Base-by-base conservation (phyloP, 2,113 vertebrate species). In the Cynoglossus semilaevis region DNA sequence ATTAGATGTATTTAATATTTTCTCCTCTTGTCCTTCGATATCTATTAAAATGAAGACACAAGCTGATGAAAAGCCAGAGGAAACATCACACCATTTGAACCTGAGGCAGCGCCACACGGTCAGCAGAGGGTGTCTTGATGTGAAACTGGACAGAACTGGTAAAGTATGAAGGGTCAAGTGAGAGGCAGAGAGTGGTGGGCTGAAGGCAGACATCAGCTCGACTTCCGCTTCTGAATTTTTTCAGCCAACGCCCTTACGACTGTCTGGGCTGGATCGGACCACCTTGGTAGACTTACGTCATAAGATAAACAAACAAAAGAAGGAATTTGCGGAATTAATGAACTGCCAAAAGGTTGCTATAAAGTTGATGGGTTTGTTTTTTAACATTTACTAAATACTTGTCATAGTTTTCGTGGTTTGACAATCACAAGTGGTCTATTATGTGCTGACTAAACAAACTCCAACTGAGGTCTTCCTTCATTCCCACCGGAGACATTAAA, bases 201-300 rank as follows among this genome's bases (percentile, higher is more conserved):
- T 45, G 49, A 36, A 67, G 37, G 29, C 7, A 63, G 48, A 35
- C 12, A 50, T 48, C n/a, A n/a, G n/a, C 52, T 46, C 15, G 3
- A 43, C 47, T 41, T 54, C 69, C 13, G 40, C 58, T 68, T 65
- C 65, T n/a, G n/a, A n/a, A n/a, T n/a, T n/a, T n/a, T n/a, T n/a
- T 29, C 53, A 45, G 55, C 50, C 56, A 17, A 34, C 72, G 1
- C 70, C 70, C 65, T 35, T 51, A 35, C 40, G 7, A 59, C 49
- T 45, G 55, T 58, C 67, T 58, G 0, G 69, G 36, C 55, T 65
- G 42, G n/a, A n/a, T n/a, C n/a, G n/a, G n/a, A n/a, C n/a, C 62
- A 29, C 55, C 41, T 19, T 2, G 4, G 42, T 5, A 51, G 42
- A 46, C 3, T 44, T n/a, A 10, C 51, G 50, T 45, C 12, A 50